A percentile compares a stretch with the other conserved stretches of the same genome.
Evolutionary conservation across 2,113 vertebrate species (phyloP).

Genomic region (Silurus meridionalis): DNA sequence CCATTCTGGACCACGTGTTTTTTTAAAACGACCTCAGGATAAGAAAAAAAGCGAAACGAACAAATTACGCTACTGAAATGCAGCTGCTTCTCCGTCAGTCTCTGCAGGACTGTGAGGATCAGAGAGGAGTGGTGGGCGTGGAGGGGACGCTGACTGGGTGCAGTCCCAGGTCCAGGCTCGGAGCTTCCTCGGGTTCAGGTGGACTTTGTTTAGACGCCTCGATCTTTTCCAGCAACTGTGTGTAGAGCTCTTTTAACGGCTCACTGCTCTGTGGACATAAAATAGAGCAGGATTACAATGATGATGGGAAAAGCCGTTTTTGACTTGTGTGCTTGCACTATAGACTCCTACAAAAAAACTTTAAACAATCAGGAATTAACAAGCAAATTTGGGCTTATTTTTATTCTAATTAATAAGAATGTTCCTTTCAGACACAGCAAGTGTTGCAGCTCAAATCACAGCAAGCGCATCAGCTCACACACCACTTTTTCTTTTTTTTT

Average conservation of each 20-base stretch:
- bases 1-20: conserved; percentile 39
- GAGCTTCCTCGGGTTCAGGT: conserved; percentile 70
- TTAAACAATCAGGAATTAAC: background rate
- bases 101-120: conserved; percentile 31
- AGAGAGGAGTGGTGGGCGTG: conserved; percentile 66
- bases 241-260: conserved; percentile 87
- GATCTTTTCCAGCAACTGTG: conserved; percentile 83
- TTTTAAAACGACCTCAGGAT: conserved; percentile 39
- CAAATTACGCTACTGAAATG: conserved; percentile 10
- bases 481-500: too few species aligned
- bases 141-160: conserved; percentile 76
- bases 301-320: background rate
- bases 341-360: background rate
- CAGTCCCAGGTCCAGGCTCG: conserved; percentile 85
- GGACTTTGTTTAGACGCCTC: conserved; percentile 87
- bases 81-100: background rate
- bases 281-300: background rate
- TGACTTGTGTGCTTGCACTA: background rate
- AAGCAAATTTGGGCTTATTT: background rate
- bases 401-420: too few species aligned
- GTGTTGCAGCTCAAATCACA: too few species aligned
- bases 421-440: too few species aligned
- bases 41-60: conserved; percentile 17
- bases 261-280: conserved; percentile 80
- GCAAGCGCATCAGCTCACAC: too few species aligned